Evolutionary conservation across 2,797 vertebrate genomes (phyloP), one percentile per base, ranked within the genome.

Genomic region (Schizothorax lantsangensis): DNA sequence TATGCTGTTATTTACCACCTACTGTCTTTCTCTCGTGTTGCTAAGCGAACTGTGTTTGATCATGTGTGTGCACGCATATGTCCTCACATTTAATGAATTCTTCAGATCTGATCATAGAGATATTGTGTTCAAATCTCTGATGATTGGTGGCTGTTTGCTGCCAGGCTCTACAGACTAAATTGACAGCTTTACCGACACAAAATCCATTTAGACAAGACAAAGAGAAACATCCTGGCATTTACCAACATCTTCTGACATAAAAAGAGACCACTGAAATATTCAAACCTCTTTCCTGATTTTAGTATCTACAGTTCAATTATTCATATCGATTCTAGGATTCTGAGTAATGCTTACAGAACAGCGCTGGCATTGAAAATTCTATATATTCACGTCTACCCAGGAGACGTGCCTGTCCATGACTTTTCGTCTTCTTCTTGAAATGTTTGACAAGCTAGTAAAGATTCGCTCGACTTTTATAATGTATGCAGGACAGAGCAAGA

Each of bases 401-500:
- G 64, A 59, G 45, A 64, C 15, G 9, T 62, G 23, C 54, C 23
- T 40, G 73, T 84, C 59, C 45, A 78, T 77, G 36, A 38, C 12
- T 10, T 40, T 72, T 72, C 14, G 33, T 54, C 40, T 2, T 54
- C 33, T 26, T 38, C 4, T 36, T 72, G 43, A 79, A 79, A 85
- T 69, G 49, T 79, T 57, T 69, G 75, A 79, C 52, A 66, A 87
- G 88, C 19, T 36, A 43, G 52, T 78, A 68, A 86, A 86, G 88
- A 21, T 89, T 91, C 87, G 26, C 54, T 19, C 84, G 5, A 30
- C 86, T 90, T 93, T 80, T 89, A 88, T 92, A 90, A 92, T 92
- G 91, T 78, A 93, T 91, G 40, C 23, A 75, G 86, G 88, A 86
- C 59, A 52, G 49, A 79, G 38, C 7, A 17, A 43, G 17, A 9